Conservation (phyloP, 2,888 invertebrate genomes). For the Adela reaumurella region DNA sequence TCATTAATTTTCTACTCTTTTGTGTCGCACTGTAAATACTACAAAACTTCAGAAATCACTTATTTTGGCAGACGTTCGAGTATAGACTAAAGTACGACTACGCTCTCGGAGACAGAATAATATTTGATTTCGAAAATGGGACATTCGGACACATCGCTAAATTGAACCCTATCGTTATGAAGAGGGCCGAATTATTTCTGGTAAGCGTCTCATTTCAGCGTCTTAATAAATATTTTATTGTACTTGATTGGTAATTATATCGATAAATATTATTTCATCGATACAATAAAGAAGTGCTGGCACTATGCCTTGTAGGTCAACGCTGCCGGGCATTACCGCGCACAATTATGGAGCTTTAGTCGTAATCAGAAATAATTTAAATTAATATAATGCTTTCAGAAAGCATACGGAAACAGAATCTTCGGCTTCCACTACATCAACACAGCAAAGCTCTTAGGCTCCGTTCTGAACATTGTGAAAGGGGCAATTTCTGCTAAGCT, state of each 20-base stretch:
- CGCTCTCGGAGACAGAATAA: neutral
- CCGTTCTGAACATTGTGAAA: slow-evolving; percentile 15
- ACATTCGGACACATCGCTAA: neutral
- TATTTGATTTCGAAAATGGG: neutral
- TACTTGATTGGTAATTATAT: too few species aligned
- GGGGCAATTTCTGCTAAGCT: slow-evolving; percentile 18
- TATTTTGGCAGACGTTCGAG: neutral
- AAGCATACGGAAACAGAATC: slow-evolving; percentile 17
- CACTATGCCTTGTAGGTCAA: too few species aligned
- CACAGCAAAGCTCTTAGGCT: slow-evolving; percentile 18
- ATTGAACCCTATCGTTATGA: neutral
- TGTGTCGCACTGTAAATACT: too few species aligned
- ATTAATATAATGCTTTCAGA: slow-evolving; percentile 12
- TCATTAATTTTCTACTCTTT: too few species aligned
- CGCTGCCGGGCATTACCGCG: too few species aligned
- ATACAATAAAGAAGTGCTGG: too few species aligned
- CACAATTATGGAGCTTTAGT: too few species aligned
- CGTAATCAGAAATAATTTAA: too few species aligned
- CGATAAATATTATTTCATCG: too few species aligned
- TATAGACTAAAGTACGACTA: neutral
- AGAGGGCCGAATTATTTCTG: neutral
- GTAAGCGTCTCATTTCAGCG: too few species aligned
- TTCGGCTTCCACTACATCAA: slow-evolving; percentile 18
- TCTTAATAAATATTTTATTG: too few species aligned
- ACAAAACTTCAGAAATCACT: too few species aligned